phyloP scores from a whole-genome alignment of 2,797 vertebrate species.

The Fistularia tabacaria region DNA sequence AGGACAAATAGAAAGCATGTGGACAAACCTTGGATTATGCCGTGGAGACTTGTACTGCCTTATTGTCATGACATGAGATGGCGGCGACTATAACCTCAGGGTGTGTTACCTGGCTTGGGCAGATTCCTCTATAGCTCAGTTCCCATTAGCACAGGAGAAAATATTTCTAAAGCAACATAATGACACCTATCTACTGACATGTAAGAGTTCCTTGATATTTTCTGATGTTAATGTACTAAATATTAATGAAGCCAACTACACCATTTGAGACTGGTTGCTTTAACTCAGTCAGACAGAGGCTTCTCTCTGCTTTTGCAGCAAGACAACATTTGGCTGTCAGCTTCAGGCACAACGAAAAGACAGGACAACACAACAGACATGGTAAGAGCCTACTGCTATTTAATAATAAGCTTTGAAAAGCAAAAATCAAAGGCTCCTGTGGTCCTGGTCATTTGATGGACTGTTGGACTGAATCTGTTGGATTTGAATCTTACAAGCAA shows the following conservation, averaged over 20 bases:
- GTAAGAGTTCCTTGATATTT: neutral
- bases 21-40: too few species aligned
- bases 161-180: constrained; percentile 10
- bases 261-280: too few species aligned
- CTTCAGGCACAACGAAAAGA: neutral
- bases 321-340: constrained; percentile 1
- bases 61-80: constrained; percentile 31
- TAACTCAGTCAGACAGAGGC: constrained; percentile 6
- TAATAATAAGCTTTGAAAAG: too few species aligned
- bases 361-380: constrained; percentile 39
- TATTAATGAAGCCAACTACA: constrained; percentile 36
- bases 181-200: constrained; percentile 1
- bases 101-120: constrained; percentile 62
- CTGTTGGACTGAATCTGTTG: too few species aligned
- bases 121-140: constrained; percentile 53
- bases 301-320: constrained; percentile 17
- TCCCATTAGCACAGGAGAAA: neutral
- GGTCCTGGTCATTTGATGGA: too few species aligned
- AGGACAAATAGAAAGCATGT: too few species aligned
- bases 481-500: too few species aligned
- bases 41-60: too few species aligned
- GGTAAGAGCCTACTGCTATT: constrained; percentile 48
- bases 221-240: constrained; percentile 15
- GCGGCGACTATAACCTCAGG: constrained; percentile 17
- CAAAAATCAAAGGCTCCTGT: too few species aligned